Conservation (phyloP, 1,140 invertebrate species). For the Drosophila nikananu region DNA sequence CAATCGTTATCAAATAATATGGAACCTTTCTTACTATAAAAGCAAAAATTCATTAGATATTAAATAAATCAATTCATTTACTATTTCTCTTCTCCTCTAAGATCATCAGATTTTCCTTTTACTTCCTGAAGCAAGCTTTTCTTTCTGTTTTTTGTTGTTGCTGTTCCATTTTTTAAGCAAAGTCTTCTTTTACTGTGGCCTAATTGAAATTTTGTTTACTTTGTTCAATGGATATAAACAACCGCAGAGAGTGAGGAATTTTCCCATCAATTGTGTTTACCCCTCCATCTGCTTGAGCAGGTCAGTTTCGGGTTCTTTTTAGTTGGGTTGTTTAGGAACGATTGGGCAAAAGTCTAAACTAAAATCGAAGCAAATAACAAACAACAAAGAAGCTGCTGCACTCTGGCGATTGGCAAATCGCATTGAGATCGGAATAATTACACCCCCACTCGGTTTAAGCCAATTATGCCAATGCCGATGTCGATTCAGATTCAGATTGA, state of each 20-base stretch:
- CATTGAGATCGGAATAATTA: constrained; percentile 19
- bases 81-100: not conserved
- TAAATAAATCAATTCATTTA: not conserved
- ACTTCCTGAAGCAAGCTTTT: not conserved
- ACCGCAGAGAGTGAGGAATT: not conserved
- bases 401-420: constrained; percentile 28
- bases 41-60: not conserved
- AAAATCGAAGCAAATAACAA: constrained; percentile 12
- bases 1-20: not conserved
- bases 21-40: no score
- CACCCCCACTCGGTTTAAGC: constrained; percentile 22
- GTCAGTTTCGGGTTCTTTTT: constrained; percentile 42
- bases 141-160: not conserved
- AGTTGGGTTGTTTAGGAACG: not conserved
- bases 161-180: not conserved
- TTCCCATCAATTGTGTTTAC: constrained; percentile 35
- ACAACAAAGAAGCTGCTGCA: constrained; percentile 18
- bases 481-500: not conserved
- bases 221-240: constrained; percentile 34
- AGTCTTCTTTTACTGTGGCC: not conserved
- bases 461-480: constrained; percentile 14
- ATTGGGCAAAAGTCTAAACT: constrained; percentile 33
- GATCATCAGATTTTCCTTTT: not conserved
- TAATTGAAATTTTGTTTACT: constrained; percentile 37
- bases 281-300: constrained; percentile 35